phyloP scores from a whole-genome alignment of 2,888 invertebrate species.

The Mechanitis messenoides region DNA sequence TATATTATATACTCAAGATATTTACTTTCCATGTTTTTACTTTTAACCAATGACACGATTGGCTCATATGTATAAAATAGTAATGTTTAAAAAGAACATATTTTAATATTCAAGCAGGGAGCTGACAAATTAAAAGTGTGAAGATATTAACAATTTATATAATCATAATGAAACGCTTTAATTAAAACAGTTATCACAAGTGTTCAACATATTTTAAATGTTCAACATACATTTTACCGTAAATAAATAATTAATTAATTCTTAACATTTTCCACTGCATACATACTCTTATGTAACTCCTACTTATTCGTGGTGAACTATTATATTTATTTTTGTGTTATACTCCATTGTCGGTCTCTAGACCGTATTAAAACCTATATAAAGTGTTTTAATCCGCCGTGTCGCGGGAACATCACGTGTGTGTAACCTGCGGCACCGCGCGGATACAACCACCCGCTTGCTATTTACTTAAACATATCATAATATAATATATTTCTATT shows the following conservation, averaged over 20 bases:
- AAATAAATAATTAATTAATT: too few species aligned
- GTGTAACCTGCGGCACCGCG: slow-evolving; percentile 1
- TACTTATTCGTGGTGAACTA: too few species aligned
- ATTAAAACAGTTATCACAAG: slow-evolving; percentile 1
- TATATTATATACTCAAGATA: too few species aligned
- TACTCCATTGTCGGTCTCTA: not conserved
- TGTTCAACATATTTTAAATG: not conserved
- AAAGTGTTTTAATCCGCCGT: slow-evolving; percentile 48
- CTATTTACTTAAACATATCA: too few species aligned
- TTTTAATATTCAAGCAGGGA: not conserved
- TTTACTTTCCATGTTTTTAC: too few species aligned
- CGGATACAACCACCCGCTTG: too few species aligned
- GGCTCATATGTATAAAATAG: too few species aligned
- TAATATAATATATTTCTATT: too few species aligned
- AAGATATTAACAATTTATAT: not conserved
- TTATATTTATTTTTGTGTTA: not conserved
- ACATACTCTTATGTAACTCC: too few species aligned
- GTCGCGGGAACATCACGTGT: slow-evolving; percentile 45
- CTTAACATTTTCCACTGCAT: too few species aligned
- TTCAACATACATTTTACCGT: not conserved
- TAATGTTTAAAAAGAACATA: too few species aligned
- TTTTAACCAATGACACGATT: too few species aligned
- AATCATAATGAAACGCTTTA: not conserved
- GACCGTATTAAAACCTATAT: slow-evolving; percentile 14
- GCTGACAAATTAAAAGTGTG: slow-evolving; percentile 1